Conservation (phyloP, 2,888 invertebrate genomes). For the Phyllotreta striolata region DNA sequence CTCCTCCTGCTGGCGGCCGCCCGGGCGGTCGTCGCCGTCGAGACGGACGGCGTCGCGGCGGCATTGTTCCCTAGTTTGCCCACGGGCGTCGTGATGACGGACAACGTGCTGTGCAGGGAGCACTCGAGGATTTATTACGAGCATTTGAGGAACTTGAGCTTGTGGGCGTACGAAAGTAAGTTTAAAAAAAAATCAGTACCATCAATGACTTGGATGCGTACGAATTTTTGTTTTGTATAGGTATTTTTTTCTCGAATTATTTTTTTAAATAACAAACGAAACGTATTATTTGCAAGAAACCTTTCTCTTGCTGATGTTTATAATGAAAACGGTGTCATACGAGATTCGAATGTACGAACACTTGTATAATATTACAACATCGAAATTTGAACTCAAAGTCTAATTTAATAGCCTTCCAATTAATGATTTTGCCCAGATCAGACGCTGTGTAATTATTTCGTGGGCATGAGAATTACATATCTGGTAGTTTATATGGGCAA, state of each 20-base stretch:
- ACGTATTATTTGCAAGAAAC: not conserved
- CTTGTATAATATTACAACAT: conserved; percentile 6
- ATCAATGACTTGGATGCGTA: not conserved
- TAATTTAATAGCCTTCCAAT: conserved; percentile 4
- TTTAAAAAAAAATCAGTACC: too few relatives aligned
- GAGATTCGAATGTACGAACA: not conserved
- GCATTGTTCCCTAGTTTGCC: conserved; percentile 52
- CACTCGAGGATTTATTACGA: conserved; percentile 50
- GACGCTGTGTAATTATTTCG: not conserved
- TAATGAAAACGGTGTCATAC: conserved; percentile 1
- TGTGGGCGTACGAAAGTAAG: conserved; percentile 69
- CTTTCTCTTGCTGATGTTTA: not conserved
- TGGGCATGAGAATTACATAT: too few relatives aligned
- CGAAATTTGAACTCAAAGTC: not conserved
- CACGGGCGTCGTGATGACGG: conserved; percentile 44
- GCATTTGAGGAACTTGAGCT: conserved; percentile 63
- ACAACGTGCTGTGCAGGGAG: conserved; percentile 50
- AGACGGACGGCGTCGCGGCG: conserved; percentile 22
- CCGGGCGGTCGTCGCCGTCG: conserved; percentile 27
- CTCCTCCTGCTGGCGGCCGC: conserved; percentile 35
- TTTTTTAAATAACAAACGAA: not conserved
- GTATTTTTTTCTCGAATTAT: not conserved
- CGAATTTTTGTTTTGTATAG: not conserved
- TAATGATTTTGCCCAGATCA: not conserved
- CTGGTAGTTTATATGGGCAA: too few relatives aligned